Base-by-base conservation (phyloP, 2,113 vertebrate genomes). In the Myodes glareolus region DNA sequence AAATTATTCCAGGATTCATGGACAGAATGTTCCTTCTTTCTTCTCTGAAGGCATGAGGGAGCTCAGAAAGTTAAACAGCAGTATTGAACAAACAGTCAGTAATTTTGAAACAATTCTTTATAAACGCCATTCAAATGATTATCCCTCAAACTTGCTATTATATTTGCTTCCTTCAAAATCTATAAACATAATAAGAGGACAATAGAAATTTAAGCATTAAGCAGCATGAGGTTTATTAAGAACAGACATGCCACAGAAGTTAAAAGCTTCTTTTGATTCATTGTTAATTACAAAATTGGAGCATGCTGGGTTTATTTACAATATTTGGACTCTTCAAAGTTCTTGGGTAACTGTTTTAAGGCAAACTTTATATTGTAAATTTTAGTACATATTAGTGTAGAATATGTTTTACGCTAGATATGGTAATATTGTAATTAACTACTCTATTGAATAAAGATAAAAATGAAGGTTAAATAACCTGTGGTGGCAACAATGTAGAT, bases 141-240 rank as follows among this genome's bases (percentile, higher is more conserved):
- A 95, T 96, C 50, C 14, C 27, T 92, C 72, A 94, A 95, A 94
- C 12, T 90, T 85, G 90, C 42, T 58, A 95, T 96, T 94, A 91
- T 95, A 92, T 94, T 95, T 96, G 91, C 89, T 95, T 73, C 42
- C 80, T 87, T 67, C 95, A 97, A 97, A 95, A 92, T 97, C 84
- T 72, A 87, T 97, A 95, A 98, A 92, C 81, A 91, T 96, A 91
- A 92, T 97, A 96, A 86, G 76, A 93, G 85, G 86, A 97, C 97
- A 97, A 97, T 75, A 97, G 85, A 90, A 96, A 87, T 96, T 94
- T 97, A 29, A 96, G 31, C 95, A 97, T 95, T 97, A 98, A 97
- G 42, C 98, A 97, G 96, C 96, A 97, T 97, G 97, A 92, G 88
- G 92, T 97, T 97, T 97, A 97, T 97, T 97, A 97, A 97, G 94